phyloP scores from a whole-genome alignment of 2,888 invertebrate species.

The Drosophila hamatofila region DNA sequence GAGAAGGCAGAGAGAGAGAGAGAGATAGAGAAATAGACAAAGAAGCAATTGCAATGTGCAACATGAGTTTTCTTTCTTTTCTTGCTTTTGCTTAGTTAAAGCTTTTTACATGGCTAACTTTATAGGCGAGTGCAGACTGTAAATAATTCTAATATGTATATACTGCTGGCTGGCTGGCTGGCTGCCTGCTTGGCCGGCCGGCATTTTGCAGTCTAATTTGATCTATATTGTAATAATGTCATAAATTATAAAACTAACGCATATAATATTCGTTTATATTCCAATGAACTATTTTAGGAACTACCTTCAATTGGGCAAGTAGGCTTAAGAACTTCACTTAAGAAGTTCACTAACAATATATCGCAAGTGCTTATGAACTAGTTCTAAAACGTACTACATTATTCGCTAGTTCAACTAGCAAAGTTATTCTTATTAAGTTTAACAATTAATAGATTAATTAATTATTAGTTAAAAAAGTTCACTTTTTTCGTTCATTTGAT shows the following conservation, averaged over 20 bases:
- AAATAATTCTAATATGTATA: conserved; percentile 1
- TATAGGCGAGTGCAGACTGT: neutral
- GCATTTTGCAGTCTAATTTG: conserved; percentile 13
- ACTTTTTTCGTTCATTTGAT: too few species aligned
- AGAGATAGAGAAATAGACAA: neutral
- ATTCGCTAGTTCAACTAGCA: too few species aligned
- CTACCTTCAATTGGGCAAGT: too few species aligned
- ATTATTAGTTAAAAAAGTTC: too few species aligned
- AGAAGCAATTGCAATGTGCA: conserved; percentile 9
- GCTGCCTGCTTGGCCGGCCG: conserved; percentile 28
- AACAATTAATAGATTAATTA: too few species aligned
- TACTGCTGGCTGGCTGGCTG: neutral
- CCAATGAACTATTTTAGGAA: neutral
- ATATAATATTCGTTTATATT: neutral
- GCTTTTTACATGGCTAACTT: conserved; percentile 11
- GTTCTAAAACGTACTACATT: neutral
- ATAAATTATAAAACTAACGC: neutral
- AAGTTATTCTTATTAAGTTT: too few species aligned
- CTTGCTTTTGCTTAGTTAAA: conserved; percentile 3
- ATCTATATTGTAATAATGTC: neutral
- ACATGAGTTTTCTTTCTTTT: conserved; percentile 26
- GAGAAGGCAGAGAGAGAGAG: neutral
- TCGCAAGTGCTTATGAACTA: too few species aligned
- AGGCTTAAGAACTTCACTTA: neutral
- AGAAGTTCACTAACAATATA: neutral